Percentiles rank a stretch among this genome's conserved stretches.
Conservation (phyloP, 2,113 vertebrate genomes). For the Plotosus lineatus region DNA sequence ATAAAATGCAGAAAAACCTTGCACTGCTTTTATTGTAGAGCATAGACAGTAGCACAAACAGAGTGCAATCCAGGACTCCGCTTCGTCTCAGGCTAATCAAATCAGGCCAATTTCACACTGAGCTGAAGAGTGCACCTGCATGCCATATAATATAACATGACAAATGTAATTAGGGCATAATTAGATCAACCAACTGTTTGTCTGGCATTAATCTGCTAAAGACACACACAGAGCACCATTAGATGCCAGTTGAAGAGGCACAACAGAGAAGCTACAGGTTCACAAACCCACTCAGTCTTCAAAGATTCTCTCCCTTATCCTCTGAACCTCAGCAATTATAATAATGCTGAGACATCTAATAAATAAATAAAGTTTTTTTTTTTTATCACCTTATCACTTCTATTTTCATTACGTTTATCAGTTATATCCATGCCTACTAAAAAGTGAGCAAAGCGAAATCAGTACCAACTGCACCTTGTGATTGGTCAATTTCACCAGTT, state of each 20-base stretch:
- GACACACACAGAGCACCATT: conserved; percentile 23
- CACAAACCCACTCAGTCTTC: conserved; percentile 6
- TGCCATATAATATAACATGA: conserved; percentile 56
- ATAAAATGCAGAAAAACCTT: background rate
- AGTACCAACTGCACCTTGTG: no score
- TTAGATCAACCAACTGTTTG: conserved; percentile 62
- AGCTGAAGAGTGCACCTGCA: conserved; percentile 61
- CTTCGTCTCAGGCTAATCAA: conserved; percentile 45
- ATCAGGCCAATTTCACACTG: conserved; percentile 52
- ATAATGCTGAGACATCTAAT: background rate
- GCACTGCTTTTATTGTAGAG: background rate
- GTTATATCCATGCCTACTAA: background rate
- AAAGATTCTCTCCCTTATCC: conserved; percentile 10
- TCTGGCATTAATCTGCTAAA: conserved; percentile 56
- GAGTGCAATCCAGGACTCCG: conserved; percentile 48
- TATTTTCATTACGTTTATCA: background rate
- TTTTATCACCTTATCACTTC: background rate
- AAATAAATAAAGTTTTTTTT: background rate
- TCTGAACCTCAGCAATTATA: background rate
- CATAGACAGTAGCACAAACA: background rate
- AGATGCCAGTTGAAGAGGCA: conserved; percentile 1
- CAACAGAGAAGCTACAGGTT: background rate
- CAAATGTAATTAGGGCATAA: conserved; percentile 61
- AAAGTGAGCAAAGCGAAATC: no score
- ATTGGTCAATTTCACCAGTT: no score